These are phyloP conservation scores for Cecidostiba fungosa DNA, from an alignment of 2,888 invertebrate genomes.

Conservation along the genomic window DNA sequence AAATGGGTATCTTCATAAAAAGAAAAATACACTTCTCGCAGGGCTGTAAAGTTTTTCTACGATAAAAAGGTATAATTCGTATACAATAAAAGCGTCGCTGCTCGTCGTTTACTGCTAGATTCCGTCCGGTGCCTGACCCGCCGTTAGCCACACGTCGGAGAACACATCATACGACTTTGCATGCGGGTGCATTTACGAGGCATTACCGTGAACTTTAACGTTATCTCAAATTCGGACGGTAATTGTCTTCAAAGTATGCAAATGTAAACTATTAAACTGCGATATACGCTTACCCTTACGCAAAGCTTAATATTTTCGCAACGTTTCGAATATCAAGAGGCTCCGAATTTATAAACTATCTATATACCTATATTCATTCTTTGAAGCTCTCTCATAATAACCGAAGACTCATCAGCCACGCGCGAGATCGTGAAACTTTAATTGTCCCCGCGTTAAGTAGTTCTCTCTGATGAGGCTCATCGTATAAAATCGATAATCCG, in stretches of 20 bases:
- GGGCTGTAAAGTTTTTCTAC: background rate
- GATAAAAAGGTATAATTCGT: background rate
- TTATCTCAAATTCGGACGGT: background rate
- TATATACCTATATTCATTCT: no score
- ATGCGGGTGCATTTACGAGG: background rate
- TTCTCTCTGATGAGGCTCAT: background rate
- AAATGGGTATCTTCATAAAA: background rate
- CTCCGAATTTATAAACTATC: no score
- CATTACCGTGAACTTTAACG: background rate
- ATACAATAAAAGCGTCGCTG: background rate
- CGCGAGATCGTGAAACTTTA: background rate
- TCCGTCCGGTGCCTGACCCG: background rate
- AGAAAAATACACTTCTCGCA: background rate
- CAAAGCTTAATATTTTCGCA: background rate
- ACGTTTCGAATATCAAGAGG: no score
- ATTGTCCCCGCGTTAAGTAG: background rate
- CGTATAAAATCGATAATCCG: slow-evolving; percentile 15
- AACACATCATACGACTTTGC: background rate
- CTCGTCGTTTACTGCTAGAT: background rate
- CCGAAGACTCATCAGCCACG: background rate
- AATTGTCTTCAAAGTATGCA: background rate
- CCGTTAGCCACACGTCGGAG: background rate
- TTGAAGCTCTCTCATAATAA: background rate
- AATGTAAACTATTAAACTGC: background rate
- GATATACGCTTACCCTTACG: background rate